A percentile compares a stretch with the other conserved stretches of the same genome.
Conservation (phyloP, 1,140 invertebrate genomes). For the Lineus longissimus region DNA sequence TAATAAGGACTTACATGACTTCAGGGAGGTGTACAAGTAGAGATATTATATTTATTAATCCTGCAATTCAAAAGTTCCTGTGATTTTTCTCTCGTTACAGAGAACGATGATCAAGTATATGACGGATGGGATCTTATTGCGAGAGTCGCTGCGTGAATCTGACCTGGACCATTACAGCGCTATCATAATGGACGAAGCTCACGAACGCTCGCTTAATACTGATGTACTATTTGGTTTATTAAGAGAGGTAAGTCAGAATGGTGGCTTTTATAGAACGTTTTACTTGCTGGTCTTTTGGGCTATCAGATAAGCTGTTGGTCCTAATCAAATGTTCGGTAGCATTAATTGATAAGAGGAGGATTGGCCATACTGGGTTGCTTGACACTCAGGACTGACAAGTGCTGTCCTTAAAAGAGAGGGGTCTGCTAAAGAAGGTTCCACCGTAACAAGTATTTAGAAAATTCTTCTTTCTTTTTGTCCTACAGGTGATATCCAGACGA, state of each 20-base stretch:
- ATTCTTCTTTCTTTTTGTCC: slow-evolving; percentile 8
- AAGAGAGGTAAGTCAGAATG: slow-evolving; percentile 85
- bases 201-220: slow-evolving; percentile 94
- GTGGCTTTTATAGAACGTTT: not conserved
- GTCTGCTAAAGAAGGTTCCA: too few relatives aligned
- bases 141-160: slow-evolving; percentile 90
- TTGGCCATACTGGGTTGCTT: too few relatives aligned
- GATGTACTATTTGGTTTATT: slow-evolving; percentile 97
- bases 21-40: too few relatives aligned
- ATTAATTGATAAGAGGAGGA: too few relatives aligned
- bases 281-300: not conserved
- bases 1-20: too few relatives aligned
- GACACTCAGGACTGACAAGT: too few relatives aligned
- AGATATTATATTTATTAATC: too few relatives aligned
- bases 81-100: slow-evolving; percentile 43
- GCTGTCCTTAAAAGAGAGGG: too few relatives aligned
- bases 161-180: slow-evolving; percentile 95
- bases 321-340: too few relatives aligned
- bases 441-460: too few relatives aligned
- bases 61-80: too few relatives aligned
- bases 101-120: slow-evolving; percentile 97
- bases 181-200: slow-evolving; percentile 99
- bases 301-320: not conserved
- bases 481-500: slow-evolving; percentile 77
- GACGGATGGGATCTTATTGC: slow-evolving; percentile 96